Conservation (phyloP, 2,113 vertebrate species). For the Limnothrissa miodon region DNA sequence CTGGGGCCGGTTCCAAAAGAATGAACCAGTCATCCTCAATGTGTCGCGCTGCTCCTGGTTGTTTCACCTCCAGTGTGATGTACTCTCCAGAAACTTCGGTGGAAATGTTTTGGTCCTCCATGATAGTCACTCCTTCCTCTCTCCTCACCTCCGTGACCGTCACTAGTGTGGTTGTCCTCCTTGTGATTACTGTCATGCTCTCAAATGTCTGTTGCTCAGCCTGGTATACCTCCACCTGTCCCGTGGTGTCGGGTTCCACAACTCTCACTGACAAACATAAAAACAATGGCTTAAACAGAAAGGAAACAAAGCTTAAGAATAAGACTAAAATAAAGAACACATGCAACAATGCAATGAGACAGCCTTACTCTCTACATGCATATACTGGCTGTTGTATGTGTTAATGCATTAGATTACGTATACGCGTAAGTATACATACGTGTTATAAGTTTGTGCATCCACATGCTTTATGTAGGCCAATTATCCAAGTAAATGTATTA, state of each 20-base stretch:
- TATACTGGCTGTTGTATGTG: background rate
- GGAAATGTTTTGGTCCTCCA: background rate
- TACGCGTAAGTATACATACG: background rate
- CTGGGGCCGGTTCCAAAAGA: background rate
- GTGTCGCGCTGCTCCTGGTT: background rate
- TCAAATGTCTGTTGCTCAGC: background rate
- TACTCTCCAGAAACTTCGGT: background rate
- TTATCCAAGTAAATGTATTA: too few species aligned
- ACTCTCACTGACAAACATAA: background rate
- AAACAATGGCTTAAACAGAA: background rate
- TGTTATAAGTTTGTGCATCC: too few species aligned
- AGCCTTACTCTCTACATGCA: background rate
- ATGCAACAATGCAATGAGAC: too few species aligned
- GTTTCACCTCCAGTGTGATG: background rate
- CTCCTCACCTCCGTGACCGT: background rate
- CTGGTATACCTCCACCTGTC: background rate
- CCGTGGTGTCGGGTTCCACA: background rate
- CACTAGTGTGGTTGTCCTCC: background rate
- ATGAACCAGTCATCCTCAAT: conserved; percentile 34
- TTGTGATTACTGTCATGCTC: background rate
- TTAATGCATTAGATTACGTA: background rate
- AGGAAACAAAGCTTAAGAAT: too few species aligned
- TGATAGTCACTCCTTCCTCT: background rate
- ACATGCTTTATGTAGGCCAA: too few species aligned
- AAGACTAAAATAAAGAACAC: background rate